phyloP scores from a whole-genome alignment of 2,797 vertebrate genomes.

The Sebastiscus tertius region DNA sequence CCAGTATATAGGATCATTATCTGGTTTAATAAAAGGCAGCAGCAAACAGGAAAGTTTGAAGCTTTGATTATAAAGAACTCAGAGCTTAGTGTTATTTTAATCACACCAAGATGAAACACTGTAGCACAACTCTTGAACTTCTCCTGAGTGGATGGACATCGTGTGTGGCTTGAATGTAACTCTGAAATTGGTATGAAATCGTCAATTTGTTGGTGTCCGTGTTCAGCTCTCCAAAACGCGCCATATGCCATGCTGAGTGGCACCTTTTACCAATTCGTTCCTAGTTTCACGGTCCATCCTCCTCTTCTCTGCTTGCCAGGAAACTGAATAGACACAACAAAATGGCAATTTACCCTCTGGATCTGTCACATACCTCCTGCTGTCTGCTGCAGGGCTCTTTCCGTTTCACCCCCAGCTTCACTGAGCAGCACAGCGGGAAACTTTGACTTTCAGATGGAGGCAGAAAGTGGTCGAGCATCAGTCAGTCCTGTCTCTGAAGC shows the following conservation, averaged over 20 bases:
- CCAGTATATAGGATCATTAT: too few relatives aligned
- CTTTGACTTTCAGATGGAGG: slow-evolving; percentile 51
- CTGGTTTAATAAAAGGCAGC: too few relatives aligned
- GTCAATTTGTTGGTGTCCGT: slow-evolving; percentile 85
- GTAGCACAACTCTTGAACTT: not conserved
- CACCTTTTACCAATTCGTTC: slow-evolving; percentile 84
- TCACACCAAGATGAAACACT: not conserved
- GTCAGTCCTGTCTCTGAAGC: not conserved
- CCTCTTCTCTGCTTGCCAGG: slow-evolving; percentile 67
- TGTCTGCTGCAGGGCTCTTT: slow-evolving; percentile 55
- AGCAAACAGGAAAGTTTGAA: too few relatives aligned
- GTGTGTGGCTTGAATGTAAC: slow-evolving; percentile 76
- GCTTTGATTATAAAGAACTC: too few relatives aligned
- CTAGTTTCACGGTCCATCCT: slow-evolving; percentile 86
- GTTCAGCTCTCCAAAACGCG: slow-evolving; percentile 55
- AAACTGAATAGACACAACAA: slow-evolving; percentile 79
- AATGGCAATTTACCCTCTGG: slow-evolving; percentile 78
- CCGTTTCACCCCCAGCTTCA: slow-evolving; percentile 45
- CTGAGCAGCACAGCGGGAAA: slow-evolving; percentile 48
- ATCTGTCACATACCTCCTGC: slow-evolving; percentile 72
- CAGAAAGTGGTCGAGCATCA: not conserved
- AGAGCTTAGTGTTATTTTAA: not conserved
- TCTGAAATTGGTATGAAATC: slow-evolving; percentile 86
- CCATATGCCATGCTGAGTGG: slow-evolving; percentile 77
- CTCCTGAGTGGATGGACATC: slow-evolving; percentile 17